phyloP scores from a whole-genome alignment of 2,797 vertebrate species.

The Chaenodraco wilsoni region DNA sequence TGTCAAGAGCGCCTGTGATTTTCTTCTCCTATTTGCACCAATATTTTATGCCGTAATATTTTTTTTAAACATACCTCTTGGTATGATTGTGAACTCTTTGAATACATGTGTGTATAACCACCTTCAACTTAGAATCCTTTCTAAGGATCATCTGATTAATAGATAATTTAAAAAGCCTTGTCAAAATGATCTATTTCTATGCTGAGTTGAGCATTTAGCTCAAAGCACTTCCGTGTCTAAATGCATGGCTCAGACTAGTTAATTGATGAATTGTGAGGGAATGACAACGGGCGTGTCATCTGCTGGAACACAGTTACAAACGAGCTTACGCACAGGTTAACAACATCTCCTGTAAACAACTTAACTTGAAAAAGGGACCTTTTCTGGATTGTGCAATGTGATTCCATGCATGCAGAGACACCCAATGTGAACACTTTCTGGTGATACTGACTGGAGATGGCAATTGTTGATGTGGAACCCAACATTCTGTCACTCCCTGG shows the following conservation, averaged over 20 bases:
- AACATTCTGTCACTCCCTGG: slow-evolving; percentile 50
- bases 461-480: slow-evolving; percentile 43
- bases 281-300: neutral
- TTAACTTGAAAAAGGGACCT: slow-evolving; percentile 1
- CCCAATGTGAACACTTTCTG: slow-evolving; percentile 19
- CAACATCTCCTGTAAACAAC: neutral
- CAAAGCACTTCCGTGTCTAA: neutral
- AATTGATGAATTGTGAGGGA: neutral
- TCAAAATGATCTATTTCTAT: too few relatives aligned
- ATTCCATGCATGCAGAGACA: neutral
- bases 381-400: neutral
- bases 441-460: slow-evolving; percentile 32
- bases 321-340: too few relatives aligned
- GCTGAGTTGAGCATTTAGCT: neutral
- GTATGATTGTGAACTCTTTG: too few relatives aligned
- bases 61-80: too few relatives aligned
- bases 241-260: neutral
- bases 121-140: too few relatives aligned
- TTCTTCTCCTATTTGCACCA: too few relatives aligned
- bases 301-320: neutral
- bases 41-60: too few relatives aligned
- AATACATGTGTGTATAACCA: too few relatives aligned
- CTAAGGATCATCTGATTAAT: too few relatives aligned
- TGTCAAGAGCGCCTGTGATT: too few relatives aligned
- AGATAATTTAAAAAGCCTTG: too few relatives aligned